Evolutionary conservation across 2,113 vertebrate species (phyloP).

Genomic region (Ptyas mucosa): DNA sequence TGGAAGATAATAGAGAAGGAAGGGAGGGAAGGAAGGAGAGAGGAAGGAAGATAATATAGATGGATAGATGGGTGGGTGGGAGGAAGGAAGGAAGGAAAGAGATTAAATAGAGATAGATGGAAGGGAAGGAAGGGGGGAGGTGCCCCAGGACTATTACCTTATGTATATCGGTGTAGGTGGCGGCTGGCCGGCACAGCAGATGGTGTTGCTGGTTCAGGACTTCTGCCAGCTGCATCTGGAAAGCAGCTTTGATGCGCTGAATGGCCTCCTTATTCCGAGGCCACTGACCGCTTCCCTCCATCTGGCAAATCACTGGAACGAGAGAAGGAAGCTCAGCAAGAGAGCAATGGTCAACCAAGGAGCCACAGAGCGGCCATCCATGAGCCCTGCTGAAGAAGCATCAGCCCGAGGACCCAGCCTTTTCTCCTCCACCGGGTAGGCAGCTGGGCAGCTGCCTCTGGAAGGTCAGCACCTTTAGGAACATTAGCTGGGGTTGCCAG

Average conservation of each 20-base stretch:
- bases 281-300: slow-evolving; percentile 98
- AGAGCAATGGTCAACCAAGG: neutral
- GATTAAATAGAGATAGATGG: neutral
- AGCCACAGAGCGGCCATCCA: accelerated
- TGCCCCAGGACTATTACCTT: slow-evolving; percentile 61
- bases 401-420: neutral
- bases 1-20: too few species aligned
- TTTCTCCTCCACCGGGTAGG: neutral
- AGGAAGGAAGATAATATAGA: neutral
- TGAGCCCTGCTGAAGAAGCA: neutral
- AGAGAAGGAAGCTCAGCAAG: neutral
- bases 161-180: slow-evolving; percentile 82
- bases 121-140: neutral
- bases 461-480: neutral
- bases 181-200: slow-evolving; percentile 73
- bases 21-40: too few species aligned
- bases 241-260: slow-evolving; percentile 84
- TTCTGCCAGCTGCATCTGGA: slow-evolving; percentile 85
- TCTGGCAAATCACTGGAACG: slow-evolving; percentile 86
- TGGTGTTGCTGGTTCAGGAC: slow-evolving; percentile 78
- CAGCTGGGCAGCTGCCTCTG: too few species aligned
- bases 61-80: neutral
- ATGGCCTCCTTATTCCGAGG: slow-evolving; percentile 85
- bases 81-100: neutral
- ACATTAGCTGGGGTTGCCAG: neutral